Base-by-base conservation (phyloP, 2,113 vertebrate genomes). In the Lepus americanus region DNA sequence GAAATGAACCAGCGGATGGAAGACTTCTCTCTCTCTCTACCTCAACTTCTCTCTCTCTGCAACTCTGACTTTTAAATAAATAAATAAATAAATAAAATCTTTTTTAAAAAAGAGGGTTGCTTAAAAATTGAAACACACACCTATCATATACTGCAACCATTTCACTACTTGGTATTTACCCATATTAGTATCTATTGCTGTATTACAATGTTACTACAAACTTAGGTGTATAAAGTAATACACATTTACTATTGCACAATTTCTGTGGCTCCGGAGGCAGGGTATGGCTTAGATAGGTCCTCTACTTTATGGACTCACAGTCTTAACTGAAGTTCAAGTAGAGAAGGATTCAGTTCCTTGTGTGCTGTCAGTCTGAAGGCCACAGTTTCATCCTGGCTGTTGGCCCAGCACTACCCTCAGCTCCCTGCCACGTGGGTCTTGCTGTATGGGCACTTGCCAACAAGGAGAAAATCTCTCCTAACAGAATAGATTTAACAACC, bases 51-150 rank as follows among this genome's bases (percentile, higher is more conserved):
- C 44, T 44, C 44, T 44, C 44, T 44, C 44, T 44, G 44, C 44
- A 44, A 44, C 44, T 44, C 44, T 44, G 39, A 44, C 39, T 44
- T 44, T 44, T 7, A 44, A 44, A 44, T 44, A 44, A 39, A 39
- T 39, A 39, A 44, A 44, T 44, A 44, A 44, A 44, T 39, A 39
- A 44, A 44, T 44, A 44, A 44, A 44, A 44, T 44, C 44, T 44
- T 44, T 44, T 44, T 44, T 44, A 9, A 44, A 44, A 44, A 44
- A 44, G 44, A 94, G 23, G 49, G 9, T 85, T 81, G 92, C 74
- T 81, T 84, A 84, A 83, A 85, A 89, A 72, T 64, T 61, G 87
- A 80, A 94, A 83, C 22, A 74, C 63, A 85, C 2, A 76, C 13
- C 16, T 92, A 69, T 33, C 31, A 72, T 91, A 63, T 69, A n/a